Percentiles rank a stretch among this genome's conserved stretches.
These are phyloP conservation scores for Lypha dubia DNA, from an alignment of 2,888 invertebrate species.

Conservation along the genomic window DNA sequence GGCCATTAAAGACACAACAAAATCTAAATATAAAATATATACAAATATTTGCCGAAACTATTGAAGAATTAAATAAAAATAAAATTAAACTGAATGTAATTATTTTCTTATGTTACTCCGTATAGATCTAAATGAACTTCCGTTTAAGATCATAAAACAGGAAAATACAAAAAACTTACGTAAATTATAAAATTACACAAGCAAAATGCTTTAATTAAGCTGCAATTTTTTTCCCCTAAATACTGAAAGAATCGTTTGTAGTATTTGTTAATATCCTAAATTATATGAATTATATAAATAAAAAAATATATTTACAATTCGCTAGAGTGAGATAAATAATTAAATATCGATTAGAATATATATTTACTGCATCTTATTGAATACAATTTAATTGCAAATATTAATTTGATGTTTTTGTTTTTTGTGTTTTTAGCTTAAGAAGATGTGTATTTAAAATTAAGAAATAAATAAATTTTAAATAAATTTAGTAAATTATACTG, in stretches of 20 bases:
- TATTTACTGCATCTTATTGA: constrained; percentile 31
- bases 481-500: constrained; percentile 50
- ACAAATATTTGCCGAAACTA: constrained; percentile 17
- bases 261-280: constrained; percentile 13
- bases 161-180: constrained; percentile 1
- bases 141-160: constrained; percentile 14
- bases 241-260: constrained; percentile 1
- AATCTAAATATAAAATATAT: not conserved
- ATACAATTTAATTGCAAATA: not conserved
- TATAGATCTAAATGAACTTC: constrained; percentile 5
- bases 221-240: not conserved
- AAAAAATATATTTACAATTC: constrained; percentile 56
- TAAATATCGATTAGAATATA: constrained; percentile 40
- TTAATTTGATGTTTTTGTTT: constrained; percentile 7
- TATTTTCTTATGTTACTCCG: constrained; percentile 21
- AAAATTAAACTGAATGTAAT: constrained; percentile 19
- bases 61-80: not conserved
- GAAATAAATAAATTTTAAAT: constrained; percentile 19
- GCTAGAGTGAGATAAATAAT: constrained; percentile 64
- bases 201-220: not conserved
- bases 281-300: constrained; percentile 10
- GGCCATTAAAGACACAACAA: constrained; percentile 49
- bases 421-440: not conserved
- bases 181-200: constrained; percentile 22
- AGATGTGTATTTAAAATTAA: constrained; percentile 18